Conservation (phyloP, 2,113 vertebrate species). For the Dicentrarchus labrax region DNA sequence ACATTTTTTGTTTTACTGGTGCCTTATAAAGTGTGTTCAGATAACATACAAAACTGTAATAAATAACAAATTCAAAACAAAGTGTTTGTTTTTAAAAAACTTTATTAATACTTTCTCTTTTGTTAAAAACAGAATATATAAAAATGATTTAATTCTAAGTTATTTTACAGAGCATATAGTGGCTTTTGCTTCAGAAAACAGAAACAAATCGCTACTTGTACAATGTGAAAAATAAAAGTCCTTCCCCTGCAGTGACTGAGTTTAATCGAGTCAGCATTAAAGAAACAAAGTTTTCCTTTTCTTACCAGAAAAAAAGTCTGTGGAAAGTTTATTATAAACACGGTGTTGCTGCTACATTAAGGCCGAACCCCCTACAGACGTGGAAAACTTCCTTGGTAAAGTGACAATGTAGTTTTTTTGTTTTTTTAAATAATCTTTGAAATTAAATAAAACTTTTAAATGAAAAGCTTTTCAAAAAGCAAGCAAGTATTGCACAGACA, state of each 20-base stretch:
- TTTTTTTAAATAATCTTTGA: conserved; percentile 62
- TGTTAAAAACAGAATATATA: conserved; percentile 87
- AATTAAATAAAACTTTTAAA: conserved; percentile 72
- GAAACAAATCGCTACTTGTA: conserved; percentile 92
- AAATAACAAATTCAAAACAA: neutral
- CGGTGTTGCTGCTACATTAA: conserved; percentile 96
- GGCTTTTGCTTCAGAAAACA: conserved; percentile 94
- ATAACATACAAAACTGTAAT: neutral
- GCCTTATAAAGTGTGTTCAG: neutral
- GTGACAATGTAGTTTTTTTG: conserved; percentile 90
- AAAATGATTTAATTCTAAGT: conserved; percentile 82
- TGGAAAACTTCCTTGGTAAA: conserved; percentile 91
- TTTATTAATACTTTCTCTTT: conserved; percentile 85
- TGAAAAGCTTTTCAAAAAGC: conserved; percentile 85
- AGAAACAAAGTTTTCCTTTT: conserved; percentile 85
- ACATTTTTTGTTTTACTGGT: neutral
- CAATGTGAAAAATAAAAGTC: conserved; percentile 92
- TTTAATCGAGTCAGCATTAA: conserved; percentile 89
- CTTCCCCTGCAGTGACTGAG: conserved; percentile 88
- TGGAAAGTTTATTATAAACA: conserved; percentile 92
- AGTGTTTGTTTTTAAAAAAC: conserved; percentile 55
- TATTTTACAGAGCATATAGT: conserved; percentile 89
- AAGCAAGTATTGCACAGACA: conserved; percentile 94
- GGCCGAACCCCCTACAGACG: conserved; percentile 90
- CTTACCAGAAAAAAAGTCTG: conserved; percentile 86